Conservation (phyloP, 2,888 invertebrate species). For the Pherbina coryleti region DNA sequence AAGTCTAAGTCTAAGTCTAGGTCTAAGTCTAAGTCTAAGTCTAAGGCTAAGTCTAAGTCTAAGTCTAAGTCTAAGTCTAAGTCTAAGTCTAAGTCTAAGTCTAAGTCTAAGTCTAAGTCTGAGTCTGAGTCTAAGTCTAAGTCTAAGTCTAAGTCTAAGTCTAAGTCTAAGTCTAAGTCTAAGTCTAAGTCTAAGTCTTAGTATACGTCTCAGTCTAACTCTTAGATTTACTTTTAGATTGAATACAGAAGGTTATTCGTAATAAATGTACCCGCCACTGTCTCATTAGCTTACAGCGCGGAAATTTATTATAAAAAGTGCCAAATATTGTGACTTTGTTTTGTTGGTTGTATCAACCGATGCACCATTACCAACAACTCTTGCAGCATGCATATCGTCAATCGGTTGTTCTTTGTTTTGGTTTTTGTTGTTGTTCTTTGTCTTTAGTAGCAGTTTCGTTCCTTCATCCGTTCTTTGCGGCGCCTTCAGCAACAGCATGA, state of each 20-base stretch:
- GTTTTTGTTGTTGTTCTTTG: constrained; percentile 34
- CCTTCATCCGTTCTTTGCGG: neutral
- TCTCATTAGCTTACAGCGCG: constrained; percentile 2
- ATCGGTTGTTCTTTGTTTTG: neutral
- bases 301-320: constrained; percentile 4
- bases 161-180: too few relatives aligned
- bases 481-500: neutral
- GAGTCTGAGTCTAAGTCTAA: too few relatives aligned
- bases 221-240: too few relatives aligned
- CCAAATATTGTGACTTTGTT: neutral
- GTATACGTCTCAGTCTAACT: too few relatives aligned
- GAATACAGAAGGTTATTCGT: neutral
- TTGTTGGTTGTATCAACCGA: neutral
- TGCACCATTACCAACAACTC: neutral
- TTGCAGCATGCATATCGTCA: constrained; percentile 1
- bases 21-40: too few relatives aligned
- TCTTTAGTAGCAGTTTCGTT: constrained; percentile 45
- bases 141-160: too few relatives aligned
- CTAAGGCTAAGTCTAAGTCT: too few relatives aligned
- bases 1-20: too few relatives aligned
- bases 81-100: too few relatives aligned
- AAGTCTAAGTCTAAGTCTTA: too few relatives aligned
- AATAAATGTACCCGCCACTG: constrained; percentile 25
- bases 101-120: too few relatives aligned
- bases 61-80: too few relatives aligned